phyloP scores from a whole-genome alignment of 2,797 vertebrate species.

The Chaetodon trifasciatus region DNA sequence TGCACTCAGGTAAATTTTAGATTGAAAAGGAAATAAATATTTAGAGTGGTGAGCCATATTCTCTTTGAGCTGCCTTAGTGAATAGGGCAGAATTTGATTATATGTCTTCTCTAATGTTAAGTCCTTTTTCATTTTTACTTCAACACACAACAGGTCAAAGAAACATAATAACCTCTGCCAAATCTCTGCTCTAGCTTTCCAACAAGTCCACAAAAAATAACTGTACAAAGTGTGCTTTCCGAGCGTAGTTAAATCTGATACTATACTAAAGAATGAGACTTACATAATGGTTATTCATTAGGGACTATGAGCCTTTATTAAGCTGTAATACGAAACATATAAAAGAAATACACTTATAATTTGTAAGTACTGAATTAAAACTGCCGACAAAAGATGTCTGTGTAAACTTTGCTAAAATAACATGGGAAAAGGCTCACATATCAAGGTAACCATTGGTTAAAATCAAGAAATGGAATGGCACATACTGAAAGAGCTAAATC shows the following conservation, averaged over 20 bases:
- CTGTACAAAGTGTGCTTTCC: neutral
- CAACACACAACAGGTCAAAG: neutral
- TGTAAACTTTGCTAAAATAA: neutral
- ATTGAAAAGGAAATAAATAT: conserved; percentile 7
- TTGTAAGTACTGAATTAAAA: too few relatives aligned
- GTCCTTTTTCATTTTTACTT: conserved; percentile 2
- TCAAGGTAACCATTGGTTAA: neutral
- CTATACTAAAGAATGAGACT: too few relatives aligned
- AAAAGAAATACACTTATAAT: too few relatives aligned
- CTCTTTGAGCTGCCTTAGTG: neutral
- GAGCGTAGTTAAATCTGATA: too few relatives aligned
- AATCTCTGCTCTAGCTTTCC: neutral
- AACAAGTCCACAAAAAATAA: neutral
- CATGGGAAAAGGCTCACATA: neutral
- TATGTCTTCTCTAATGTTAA: neutral
- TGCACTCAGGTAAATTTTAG: conserved; percentile 1
- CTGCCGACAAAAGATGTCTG: neutral
- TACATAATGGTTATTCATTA: too few relatives aligned
- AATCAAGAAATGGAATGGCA: neutral
- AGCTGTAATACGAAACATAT: too few relatives aligned
- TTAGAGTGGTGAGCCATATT: neutral
- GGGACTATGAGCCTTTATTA: too few relatives aligned
- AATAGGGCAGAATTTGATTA: neutral
- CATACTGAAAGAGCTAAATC: neutral
- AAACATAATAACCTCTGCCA: neutral